Base-by-base conservation (phyloP, 1,140 invertebrate species). In the Dufourea novaeangliae region DNA sequence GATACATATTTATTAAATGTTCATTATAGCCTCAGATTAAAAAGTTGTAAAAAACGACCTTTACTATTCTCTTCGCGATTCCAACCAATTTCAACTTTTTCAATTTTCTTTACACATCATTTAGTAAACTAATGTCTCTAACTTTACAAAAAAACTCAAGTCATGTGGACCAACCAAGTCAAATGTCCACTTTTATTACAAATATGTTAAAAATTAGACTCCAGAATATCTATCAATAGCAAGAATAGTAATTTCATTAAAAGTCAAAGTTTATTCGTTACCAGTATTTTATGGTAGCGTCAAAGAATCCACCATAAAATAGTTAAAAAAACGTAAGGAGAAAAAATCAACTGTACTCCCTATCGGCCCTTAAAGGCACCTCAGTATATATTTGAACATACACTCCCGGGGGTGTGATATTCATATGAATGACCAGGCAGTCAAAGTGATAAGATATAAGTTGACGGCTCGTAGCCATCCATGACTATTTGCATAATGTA, bases 401-500 rank as follows among this genome's bases (percentile, higher is more conserved):
- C 41, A 64, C 50, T 61, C 88, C 80, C 87, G 17, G 2, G 86
- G 80, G 86, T 81, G 80, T 74, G 80, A 84, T 89, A 80, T 83
- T 83, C 72, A 83, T 84, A 78, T 78, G 74, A 74, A 85, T 74
- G 74, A 78, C 69, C 62, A 71, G 78, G 57, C 84, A 83, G 82
- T 87, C 67, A 86, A 82, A 86, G 80, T 84, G 88, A 90, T 91
- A 90, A 91, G 86, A 86, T 85, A 88, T 87, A 85, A 89, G 85
- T 87, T 67, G 77, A 71, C 84, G 83, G 79, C 79, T 80, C 76
- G 62, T 88, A 86, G 78, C 82, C 84, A 89, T 88, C 85, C 78
- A 74, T 74, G 70, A 69, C 74, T 73, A 90, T 92, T 90, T 91
- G 88, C 91, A 91, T 91, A 92, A 92, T 91, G 81, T 87, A 87